These are phyloP conservation scores for Bradypodion ventrale DNA, from an alignment of 2,797 vertebrate species.

Conservation along the genomic window DNA sequence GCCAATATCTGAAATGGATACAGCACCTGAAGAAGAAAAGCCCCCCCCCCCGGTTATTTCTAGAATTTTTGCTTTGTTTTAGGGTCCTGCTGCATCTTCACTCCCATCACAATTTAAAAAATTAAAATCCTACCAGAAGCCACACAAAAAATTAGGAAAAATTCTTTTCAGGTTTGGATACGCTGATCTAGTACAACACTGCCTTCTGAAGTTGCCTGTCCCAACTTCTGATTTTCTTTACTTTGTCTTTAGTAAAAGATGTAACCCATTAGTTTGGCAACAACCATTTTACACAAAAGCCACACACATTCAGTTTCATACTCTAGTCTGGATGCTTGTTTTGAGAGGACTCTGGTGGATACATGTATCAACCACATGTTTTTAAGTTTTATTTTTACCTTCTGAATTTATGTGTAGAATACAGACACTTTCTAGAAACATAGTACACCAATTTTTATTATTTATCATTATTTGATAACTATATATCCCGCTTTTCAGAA, in stretches of 20 bases:
- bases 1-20: no score
- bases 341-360: neutral
- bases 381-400: neutral
- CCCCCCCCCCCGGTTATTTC: no score
- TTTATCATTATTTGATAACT: neutral
- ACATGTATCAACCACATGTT: neutral
- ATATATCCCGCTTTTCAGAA: neutral
- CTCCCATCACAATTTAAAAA: neutral
- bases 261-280: neutral
- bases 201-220: neutral
- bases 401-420: neutral
- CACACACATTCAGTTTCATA: neutral
- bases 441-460: neutral
- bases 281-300: neutral
- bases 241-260: constrained; percentile 19
- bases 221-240: constrained; percentile 4
- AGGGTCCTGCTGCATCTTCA: no score
- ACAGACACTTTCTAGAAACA: neutral
- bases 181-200: no score
- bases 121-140: neutral
- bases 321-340: neutral
- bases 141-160: neutral
- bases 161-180: no score
- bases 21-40: no score
- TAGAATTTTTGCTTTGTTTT: no score